Conservation (phyloP, 2,113 vertebrate genomes). For the Tenebrosternarchus preto region DNA sequence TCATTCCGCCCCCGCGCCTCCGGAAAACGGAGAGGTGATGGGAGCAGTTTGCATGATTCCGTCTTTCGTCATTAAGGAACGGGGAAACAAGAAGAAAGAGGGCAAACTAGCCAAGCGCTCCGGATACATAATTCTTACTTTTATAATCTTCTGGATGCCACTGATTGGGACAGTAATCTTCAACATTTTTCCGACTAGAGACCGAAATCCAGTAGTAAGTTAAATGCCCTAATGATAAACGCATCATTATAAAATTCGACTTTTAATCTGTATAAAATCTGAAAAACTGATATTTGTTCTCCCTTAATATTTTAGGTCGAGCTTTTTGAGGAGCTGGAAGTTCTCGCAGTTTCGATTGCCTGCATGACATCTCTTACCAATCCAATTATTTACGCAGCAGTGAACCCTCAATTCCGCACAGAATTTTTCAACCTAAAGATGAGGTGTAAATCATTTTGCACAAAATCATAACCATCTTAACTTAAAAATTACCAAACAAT, state of each 20-base stretch:
- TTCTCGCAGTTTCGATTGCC: constrained; percentile 71
- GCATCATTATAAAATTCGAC: not conserved
- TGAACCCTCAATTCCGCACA: constrained; percentile 75
- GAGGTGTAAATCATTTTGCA: constrained; percentile 58
- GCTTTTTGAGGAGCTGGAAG: constrained; percentile 59
- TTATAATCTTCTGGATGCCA: constrained; percentile 73
- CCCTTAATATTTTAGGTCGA: constrained; percentile 57
- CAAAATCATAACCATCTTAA: not conserved
- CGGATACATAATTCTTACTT: constrained; percentile 75
- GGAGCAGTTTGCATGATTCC: constrained; percentile 78
- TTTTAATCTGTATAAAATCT: not conserved
- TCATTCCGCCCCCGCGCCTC: not conserved
- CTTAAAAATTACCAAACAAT: too few species aligned
- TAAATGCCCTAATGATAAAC: too few species aligned
- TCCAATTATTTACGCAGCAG: constrained; percentile 75
- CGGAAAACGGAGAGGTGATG: constrained; percentile 31
- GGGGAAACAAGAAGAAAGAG: constrained; percentile 69
- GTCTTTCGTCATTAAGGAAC: constrained; percentile 62
- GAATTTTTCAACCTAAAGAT: constrained; percentile 68
- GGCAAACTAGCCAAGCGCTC: constrained; percentile 76
- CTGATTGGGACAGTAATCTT: constrained; percentile 66
- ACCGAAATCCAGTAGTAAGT: constrained; percentile 61
- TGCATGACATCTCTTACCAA: constrained; percentile 75
- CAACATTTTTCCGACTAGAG: constrained; percentile 57
- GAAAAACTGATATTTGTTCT: not conserved